phyloP scores from a whole-genome alignment of 1,140 invertebrate genomes.

The Batillaria attramentaria region DNA sequence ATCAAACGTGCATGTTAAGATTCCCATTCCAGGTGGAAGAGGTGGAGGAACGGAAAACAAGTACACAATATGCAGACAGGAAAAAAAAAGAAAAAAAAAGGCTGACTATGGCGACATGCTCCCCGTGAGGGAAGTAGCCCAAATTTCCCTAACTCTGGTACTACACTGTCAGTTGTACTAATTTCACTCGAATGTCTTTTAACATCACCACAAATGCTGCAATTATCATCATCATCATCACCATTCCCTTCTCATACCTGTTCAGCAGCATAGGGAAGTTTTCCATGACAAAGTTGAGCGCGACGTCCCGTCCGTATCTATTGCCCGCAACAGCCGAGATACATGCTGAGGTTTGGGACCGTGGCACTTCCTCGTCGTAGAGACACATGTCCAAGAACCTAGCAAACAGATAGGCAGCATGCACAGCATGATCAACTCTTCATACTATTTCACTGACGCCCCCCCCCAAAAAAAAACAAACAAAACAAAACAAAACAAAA shows the following conservation, averaged over 20 bases:
- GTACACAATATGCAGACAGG: background rate
- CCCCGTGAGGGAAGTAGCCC: too few species aligned
- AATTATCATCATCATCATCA: too few species aligned
- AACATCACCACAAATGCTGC: too few species aligned
- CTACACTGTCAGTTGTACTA: too few species aligned
- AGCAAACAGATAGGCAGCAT: too few species aligned
- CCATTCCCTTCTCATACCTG: too few species aligned
- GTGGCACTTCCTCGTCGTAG: background rate
- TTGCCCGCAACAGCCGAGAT: constrained; percentile 16
- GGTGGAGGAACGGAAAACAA: background rate
- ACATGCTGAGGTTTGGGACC: background rate
- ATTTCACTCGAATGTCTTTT: too few species aligned
- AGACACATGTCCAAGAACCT: constrained; percentile 33
- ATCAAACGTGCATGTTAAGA: background rate
- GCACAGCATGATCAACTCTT: too few species aligned
- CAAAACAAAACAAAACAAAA: too few species aligned
- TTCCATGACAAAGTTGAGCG: constrained; percentile 23
- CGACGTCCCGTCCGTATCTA: constrained; percentile 28
- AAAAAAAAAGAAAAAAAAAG: background rate
- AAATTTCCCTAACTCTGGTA: too few species aligned
- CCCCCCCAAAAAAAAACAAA: too few species aligned
- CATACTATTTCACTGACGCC: too few species aligned
- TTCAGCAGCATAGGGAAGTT: constrained; percentile 5
- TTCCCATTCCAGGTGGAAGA: background rate
- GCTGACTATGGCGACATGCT: background rate